Evolutionary conservation across 2,113 vertebrate species (phyloP).

Genomic region (Syrmaticus mikado): DNA sequence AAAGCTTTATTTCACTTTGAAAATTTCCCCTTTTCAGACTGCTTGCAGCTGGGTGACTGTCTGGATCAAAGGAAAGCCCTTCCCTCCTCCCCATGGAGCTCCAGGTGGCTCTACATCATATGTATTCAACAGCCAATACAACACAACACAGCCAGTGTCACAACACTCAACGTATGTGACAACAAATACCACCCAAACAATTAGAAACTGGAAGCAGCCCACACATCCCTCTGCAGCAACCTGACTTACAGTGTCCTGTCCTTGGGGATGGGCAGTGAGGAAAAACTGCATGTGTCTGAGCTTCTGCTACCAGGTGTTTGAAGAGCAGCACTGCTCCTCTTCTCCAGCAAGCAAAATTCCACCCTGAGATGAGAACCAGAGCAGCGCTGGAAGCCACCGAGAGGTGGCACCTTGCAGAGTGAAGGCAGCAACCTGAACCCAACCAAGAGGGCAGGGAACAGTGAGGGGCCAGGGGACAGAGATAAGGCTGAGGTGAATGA

Average conservation of each 20-base stretch:
- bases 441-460: background rate
- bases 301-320: background rate
- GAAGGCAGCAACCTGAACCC: background rate
- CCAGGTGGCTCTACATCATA: background rate
- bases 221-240: background rate
- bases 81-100: background rate
- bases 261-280: accelerated
- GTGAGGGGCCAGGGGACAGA: background rate
- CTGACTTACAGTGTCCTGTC: background rate
- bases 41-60: accelerated
- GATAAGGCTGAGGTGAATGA: background rate
- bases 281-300: no score
- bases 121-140: accelerated
- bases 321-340: background rate
- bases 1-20: background rate
- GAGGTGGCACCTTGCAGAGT: background rate
- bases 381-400: background rate
- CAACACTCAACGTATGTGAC: accelerated
- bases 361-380: background rate
- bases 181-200: background rate
- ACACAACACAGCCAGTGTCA: background rate
- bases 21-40: background rate
- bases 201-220: background rate
- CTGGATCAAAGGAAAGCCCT: background rate
- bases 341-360: background rate